phyloP scores from a whole-genome alignment of 2,888 invertebrate genomes.

The Dorcus hopei region DNA sequence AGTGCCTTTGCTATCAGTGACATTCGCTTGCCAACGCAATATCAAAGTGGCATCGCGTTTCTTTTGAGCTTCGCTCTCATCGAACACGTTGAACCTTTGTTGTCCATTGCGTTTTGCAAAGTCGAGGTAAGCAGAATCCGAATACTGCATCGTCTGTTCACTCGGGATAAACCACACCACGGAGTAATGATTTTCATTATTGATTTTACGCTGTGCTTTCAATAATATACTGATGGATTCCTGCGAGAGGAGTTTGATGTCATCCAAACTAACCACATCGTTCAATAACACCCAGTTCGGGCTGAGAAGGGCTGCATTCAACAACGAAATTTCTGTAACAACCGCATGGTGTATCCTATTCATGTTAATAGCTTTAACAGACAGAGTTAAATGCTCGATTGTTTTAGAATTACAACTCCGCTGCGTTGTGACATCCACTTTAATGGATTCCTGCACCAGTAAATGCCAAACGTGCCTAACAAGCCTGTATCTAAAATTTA shows the following conservation, averaged over 20 bases:
- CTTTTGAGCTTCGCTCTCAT: slow-evolving; percentile 25
- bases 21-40: slow-evolving; percentile 44
- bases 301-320: slow-evolving; percentile 61
- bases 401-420: slow-evolving; percentile 47
- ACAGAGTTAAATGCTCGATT: slow-evolving; percentile 61
- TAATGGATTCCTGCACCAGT: slow-evolving; percentile 59
- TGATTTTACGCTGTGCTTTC: slow-evolving; percentile 46
- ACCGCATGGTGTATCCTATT: slow-evolving; percentile 62
- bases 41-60: slow-evolving; percentile 41
- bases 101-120: slow-evolving; percentile 51
- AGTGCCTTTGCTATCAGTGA: slow-evolving; percentile 53
- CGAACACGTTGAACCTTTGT: slow-evolving; percentile 37
- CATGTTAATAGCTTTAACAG: slow-evolving; percentile 67
- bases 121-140: slow-evolving; percentile 46
- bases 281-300: slow-evolving; percentile 57
- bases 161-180: slow-evolving; percentile 41
- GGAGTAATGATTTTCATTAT: slow-evolving; percentile 36
- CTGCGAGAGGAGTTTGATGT: slow-evolving; percentile 51
- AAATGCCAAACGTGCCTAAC: slow-evolving; percentile 65
- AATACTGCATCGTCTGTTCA: slow-evolving; percentile 30
- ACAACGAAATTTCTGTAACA: slow-evolving; percentile 55
- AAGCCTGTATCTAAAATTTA: slow-evolving; percentile 53
- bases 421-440: slow-evolving; percentile 52
- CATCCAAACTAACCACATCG: slow-evolving; percentile 38
- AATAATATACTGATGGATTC: slow-evolving; percentile 55